Evolutionary conservation across 2,888 invertebrate genomes (phyloP), one percentile per base, ranked within the genome.

Genomic region (Priocnemis perturbator): DNA sequence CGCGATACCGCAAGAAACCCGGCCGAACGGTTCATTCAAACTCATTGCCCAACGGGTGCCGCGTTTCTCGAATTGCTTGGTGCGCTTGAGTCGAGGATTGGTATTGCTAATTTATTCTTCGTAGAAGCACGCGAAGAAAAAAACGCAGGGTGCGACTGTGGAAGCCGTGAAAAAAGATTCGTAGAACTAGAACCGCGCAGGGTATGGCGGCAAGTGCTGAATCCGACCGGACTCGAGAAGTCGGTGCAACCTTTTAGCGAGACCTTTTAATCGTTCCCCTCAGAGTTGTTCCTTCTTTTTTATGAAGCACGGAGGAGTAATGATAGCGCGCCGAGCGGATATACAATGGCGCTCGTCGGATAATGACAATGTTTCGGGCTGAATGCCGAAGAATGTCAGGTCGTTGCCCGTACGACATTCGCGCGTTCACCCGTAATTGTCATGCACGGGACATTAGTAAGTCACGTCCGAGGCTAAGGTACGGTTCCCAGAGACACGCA

Each of bases 361-460:
- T 69, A 77, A 76, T 74, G 73, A 76, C 76, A 71, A 79, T 77
- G 76, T 73, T 74, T 67, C 76, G 66, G 69, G 71, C 71, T 57
- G 73, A 70, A 72, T 61, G 64, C 60, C 66, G 69, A 74, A 73
- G 79, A 79, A 78, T 77, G 73, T 71, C 69, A 76, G 74, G 72
- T 70, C 67, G 61, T 70, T 69, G 78, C 52, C 69, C 76, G 77
- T 74, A 60, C 68, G 75, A 79, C 77, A 76, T 81, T 77, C 67
- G 71, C 66, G 69, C 67, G 58, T 75, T 74, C 68, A 60, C 59
- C 61, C 50, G 71, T 71, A 71, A 75, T 75, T 71, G 71, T 74
- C 65, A 73, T 74, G 72, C 76, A 60, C 64, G 68, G 23, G 71
- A 76, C 74, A 77, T 80, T 73, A 62, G 78, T 69, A 69, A 73